Evolutionary conservation across 2,888 invertebrate species (phyloP).

Genomic region (Phrixothrix hirtus): DNA sequence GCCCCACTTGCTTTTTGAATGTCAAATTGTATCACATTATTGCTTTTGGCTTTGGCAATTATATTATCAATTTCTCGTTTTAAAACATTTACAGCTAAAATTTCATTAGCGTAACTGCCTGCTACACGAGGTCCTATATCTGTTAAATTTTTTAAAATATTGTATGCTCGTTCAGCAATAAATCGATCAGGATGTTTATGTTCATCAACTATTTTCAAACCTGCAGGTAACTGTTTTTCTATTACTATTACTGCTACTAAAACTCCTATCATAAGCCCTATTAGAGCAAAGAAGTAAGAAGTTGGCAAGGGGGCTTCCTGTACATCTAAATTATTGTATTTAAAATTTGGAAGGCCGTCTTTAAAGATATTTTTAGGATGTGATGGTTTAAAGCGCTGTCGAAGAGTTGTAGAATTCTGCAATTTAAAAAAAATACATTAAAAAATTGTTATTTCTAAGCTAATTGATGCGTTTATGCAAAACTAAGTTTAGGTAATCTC

Average conservation of each 20-base stretch:
- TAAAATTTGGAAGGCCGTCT: neutral
- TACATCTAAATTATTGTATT: neutral
- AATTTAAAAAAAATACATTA: conserved; percentile 4
- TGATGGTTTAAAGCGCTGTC: conserved; percentile 22
- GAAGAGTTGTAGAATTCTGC: conserved; percentile 20
- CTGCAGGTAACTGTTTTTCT: conserved; percentile 65
- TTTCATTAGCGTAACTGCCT: conserved; percentile 71
- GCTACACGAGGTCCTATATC: conserved; percentile 65
- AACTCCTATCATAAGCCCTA: conserved; percentile 60
- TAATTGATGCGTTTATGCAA: no score
- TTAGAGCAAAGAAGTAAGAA: conserved; percentile 58
- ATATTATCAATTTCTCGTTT: conserved; percentile 56
- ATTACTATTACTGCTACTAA: conserved; percentile 61
- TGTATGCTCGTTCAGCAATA: conserved; percentile 68
- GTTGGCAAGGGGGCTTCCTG: conserved; percentile 41
- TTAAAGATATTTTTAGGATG: conserved; percentile 7
- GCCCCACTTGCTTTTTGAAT: conserved; percentile 68
- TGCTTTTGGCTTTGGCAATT: conserved; percentile 54
- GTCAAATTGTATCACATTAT: conserved; percentile 60
- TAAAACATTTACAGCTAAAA: conserved; percentile 60
- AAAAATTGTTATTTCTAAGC: no score
- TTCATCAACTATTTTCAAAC: conserved; percentile 56
- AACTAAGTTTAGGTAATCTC: no score
- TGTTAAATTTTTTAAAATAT: conserved; percentile 66
- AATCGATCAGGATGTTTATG: conserved; percentile 56